These are phyloP conservation scores for Harpalus rubripes DNA, from an alignment of 2,888 invertebrate genomes.

Conservation along the genomic window DNA sequence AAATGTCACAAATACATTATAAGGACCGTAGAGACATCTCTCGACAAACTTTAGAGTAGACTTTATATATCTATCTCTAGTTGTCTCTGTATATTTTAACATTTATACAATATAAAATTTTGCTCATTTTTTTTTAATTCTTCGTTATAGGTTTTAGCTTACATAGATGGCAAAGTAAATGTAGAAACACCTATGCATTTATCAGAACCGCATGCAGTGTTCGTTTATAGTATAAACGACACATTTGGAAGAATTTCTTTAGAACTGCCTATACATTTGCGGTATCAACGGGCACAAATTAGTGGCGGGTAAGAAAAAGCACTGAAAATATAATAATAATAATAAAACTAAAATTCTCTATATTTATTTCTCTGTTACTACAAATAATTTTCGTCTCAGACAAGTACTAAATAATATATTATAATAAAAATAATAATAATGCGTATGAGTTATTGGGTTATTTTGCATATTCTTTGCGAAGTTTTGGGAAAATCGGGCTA, in stretches of 20 bases:
- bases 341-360: too few relatives aligned
- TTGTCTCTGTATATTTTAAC: too few relatives aligned
- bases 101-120: too few relatives aligned
- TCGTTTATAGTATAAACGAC: constrained; percentile 74
- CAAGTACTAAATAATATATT: too few relatives aligned
- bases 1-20: too few relatives aligned
- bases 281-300: constrained; percentile 78
- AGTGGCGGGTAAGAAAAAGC: constrained; percentile 74
- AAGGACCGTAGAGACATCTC: too few relatives aligned
- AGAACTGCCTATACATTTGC: constrained; percentile 77
- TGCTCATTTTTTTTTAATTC: not conserved
- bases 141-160: constrained; percentile 72
- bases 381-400: too few relatives aligned
- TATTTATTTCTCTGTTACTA: too few relatives aligned
- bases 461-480: constrained; percentile 67
- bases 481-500: constrained; percentile 74
- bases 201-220: constrained; percentile 74
- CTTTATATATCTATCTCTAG: too few relatives aligned
- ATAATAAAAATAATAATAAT: too few relatives aligned
- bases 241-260: constrained; percentile 73
- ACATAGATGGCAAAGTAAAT: constrained; percentile 75
- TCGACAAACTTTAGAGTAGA: too few relatives aligned
- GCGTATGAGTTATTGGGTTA: not conserved
- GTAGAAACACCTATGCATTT: constrained; percentile 76
- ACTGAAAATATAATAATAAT: constrained; percentile 4